Evolutionary conservation across 53 echinoderm and acorn worm species (phyloP).

Genomic region (Paelopatides confundens): DNA sequence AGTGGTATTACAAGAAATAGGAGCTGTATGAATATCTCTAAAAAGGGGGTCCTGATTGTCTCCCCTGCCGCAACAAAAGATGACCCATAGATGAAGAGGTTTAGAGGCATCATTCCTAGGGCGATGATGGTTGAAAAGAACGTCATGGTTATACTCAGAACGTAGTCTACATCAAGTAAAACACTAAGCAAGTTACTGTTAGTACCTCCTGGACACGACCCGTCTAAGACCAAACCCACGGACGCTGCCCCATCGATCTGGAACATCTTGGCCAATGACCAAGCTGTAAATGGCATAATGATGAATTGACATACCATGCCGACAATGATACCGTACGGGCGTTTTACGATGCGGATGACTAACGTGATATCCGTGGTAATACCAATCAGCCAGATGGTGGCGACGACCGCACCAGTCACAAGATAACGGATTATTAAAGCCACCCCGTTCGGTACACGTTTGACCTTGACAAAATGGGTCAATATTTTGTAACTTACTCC

Average conservation of each 20-base stretch:
- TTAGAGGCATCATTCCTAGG: constrained; percentile 92
- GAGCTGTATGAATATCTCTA: constrained; percentile 85
- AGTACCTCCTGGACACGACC: constrained; percentile 94
- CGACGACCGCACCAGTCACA: constrained; percentile 65
- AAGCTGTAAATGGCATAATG: constrained; percentile 90
- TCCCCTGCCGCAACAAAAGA: constrained; percentile 66
- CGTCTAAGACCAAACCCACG: constrained; percentile 82
- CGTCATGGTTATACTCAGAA: constrained; percentile 96
- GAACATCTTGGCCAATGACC: constrained; percentile 70
- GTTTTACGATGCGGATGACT: constrained; percentile 73
- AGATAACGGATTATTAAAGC: constrained; percentile 66
- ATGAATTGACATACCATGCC: constrained; percentile 93
- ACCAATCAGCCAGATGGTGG: constrained; percentile 88
- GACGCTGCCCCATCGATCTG: constrained; percentile 69
- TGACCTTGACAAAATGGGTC: constrained; percentile 54
- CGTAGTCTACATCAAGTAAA: constrained; percentile 85
- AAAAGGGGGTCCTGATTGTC: constrained; percentile 77
- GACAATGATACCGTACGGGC: constrained; percentile 80
- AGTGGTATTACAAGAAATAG: constrained; percentile 74
- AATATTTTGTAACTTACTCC: neutral
- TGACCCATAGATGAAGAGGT: constrained; percentile 85
- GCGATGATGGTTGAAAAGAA: constrained; percentile 85
- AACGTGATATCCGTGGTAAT: constrained; percentile 75
- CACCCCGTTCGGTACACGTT: constrained; percentile 40
- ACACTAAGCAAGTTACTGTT: constrained; percentile 85